Evolutionary conservation across 1,140 invertebrate species (phyloP).

Genomic region (Chymomyza costata): DNA sequence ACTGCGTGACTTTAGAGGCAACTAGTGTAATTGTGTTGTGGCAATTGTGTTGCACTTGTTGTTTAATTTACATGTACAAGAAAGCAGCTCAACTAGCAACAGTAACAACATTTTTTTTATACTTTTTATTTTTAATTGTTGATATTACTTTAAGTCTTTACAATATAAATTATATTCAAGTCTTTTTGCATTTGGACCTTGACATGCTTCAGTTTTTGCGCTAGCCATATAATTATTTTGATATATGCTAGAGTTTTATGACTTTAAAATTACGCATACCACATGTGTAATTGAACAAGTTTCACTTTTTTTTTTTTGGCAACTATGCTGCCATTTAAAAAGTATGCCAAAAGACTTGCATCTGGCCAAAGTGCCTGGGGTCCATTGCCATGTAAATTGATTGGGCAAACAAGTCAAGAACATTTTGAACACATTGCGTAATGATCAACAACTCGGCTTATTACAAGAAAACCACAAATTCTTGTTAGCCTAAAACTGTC

Average conservation of each 20-base stretch:
- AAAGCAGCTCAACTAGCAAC: conserved; percentile 29
- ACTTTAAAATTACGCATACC: conserved; percentile 8
- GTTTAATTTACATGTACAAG: conserved; percentile 51
- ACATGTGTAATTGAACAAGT: too few relatives aligned
- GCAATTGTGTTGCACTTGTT: conserved; percentile 47
- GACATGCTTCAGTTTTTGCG: conserved; percentile 37
- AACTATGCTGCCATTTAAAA: too few relatives aligned
- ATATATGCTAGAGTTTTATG: too few relatives aligned
- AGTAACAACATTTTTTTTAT: conserved; percentile 4
- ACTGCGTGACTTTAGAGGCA: conserved; percentile 21
- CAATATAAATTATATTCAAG: conserved; percentile 43
- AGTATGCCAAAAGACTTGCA: too few relatives aligned
- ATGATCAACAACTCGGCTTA: too few relatives aligned
- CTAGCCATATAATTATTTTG: conserved; percentile 6
- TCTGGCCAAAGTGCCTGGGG: too few relatives aligned
- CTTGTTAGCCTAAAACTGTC: too few relatives aligned
- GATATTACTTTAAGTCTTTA: conserved; percentile 22
- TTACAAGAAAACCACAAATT: too few relatives aligned
- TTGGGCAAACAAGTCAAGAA: too few relatives aligned
- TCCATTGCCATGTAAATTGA: too few relatives aligned
- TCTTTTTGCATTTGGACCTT: conserved; percentile 56
- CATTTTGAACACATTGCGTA: too few relatives aligned
- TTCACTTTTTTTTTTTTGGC: too few relatives aligned
- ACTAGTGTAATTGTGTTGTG: conserved; percentile 11
- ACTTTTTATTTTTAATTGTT: conserved; percentile 18